Evolutionary conservation across 2,888 invertebrate species (phyloP).

Genomic region (Andrena trimmerana): DNA sequence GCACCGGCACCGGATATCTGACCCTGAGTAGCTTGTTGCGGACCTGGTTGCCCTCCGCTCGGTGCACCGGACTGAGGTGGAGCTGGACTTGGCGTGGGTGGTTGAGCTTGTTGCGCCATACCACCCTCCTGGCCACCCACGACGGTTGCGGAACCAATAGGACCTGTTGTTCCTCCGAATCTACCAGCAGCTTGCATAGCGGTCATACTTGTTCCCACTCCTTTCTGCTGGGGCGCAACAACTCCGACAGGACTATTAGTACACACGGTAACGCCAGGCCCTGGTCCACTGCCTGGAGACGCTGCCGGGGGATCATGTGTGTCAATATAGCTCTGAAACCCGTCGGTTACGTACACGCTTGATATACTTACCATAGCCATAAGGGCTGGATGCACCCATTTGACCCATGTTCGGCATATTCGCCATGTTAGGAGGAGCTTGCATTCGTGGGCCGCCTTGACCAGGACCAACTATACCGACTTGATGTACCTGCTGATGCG

Average conservation of each 20-base stretch:
- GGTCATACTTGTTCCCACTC: constrained; percentile 83
- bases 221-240: constrained; percentile 87
- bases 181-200: constrained; percentile 83
- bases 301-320: constrained; percentile 64
- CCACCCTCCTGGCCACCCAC: constrained; percentile 88
- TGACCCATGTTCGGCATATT: constrained; percentile 84
- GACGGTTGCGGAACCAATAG: constrained; percentile 86
- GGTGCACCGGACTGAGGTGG: constrained; percentile 92
- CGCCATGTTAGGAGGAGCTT: constrained; percentile 87
- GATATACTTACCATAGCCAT: constrained; percentile 81
- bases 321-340: constrained; percentile 3
- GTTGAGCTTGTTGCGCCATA: constrained; percentile 91
- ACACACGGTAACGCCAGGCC: constrained; percentile 78
- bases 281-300: constrained; percentile 80
- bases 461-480: constrained; percentile 86
- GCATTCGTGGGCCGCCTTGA: constrained; percentile 88
- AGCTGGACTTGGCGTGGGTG: constrained; percentile 91
- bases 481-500: constrained; percentile 84
- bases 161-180: constrained; percentile 86
- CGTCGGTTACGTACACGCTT: not conserved
- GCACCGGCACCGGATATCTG: constrained; percentile 85
- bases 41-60: constrained; percentile 87
- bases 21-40: constrained; percentile 87
- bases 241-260: constrained; percentile 84
- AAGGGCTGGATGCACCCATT: constrained; percentile 83